Conservation (phyloP, 2,888 invertebrate species). For the Ennomos quercinarius region DNA sequence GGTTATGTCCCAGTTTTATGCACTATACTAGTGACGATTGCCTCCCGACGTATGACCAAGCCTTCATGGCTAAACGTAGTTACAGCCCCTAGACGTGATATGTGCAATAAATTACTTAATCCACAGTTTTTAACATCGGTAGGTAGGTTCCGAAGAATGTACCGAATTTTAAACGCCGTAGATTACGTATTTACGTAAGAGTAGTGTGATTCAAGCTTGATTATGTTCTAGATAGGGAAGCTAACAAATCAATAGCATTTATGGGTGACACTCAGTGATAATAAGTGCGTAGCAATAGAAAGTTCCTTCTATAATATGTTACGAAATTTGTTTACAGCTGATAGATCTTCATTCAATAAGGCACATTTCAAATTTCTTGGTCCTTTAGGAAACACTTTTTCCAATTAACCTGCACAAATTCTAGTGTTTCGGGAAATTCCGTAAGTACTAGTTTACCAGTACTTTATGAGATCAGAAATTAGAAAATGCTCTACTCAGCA, state of each 20-base stretch:
- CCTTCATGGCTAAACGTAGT: constrained; percentile 62
- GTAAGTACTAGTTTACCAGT: too few relatives aligned
- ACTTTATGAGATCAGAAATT: too few relatives aligned
- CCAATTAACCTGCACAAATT: too few relatives aligned
- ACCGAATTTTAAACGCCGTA: not conserved
- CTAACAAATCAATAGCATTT: not conserved
- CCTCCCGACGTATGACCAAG: constrained; percentile 76
- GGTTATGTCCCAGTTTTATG: not conserved
- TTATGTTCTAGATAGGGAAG: not conserved
- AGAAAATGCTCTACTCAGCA: too few relatives aligned
- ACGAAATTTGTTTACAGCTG: too few relatives aligned
- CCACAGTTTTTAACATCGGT: too few relatives aligned
- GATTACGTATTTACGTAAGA: not conserved
- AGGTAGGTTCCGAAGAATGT: not conserved
- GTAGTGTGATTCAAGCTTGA: constrained; percentile 3
- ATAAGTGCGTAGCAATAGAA: not conserved
- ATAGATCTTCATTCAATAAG: too few relatives aligned
- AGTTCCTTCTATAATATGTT: too few relatives aligned
- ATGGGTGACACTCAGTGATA: constrained; percentile 2
- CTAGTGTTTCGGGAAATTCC: too few relatives aligned
- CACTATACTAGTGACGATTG: constrained; percentile 32
- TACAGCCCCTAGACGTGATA: constrained; percentile 62
- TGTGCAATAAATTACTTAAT: constrained; percentile 7
- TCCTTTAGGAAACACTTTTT: too few relatives aligned
- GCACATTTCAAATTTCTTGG: too few relatives aligned